A percentile compares a stretch with the other conserved stretches of the same genome.
Conservation (phyloP, 2,797 vertebrate genomes). For the Chaenodraco wilsoni region DNA sequence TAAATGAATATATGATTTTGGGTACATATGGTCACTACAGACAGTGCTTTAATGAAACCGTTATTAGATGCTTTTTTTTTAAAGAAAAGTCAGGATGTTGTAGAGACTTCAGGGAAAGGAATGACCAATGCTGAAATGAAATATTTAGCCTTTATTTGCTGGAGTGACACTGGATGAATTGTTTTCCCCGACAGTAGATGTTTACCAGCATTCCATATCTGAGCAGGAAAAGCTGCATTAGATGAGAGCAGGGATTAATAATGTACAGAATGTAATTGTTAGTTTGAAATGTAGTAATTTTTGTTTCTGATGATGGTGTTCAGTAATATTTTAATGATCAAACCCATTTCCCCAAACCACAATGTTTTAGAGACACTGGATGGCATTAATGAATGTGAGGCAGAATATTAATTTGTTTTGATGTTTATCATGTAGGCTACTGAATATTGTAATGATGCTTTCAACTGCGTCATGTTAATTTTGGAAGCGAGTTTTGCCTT, state of each 20-base stretch:
- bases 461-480: conserved; percentile 35
- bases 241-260: conserved; percentile 60
- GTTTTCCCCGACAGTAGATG: conserved; percentile 30
- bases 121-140: conserved; percentile 63
- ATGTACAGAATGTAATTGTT: conserved; percentile 57
- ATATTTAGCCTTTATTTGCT: conserved; percentile 55
- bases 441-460: conserved; percentile 56
- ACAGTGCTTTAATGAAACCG: conserved; percentile 25
- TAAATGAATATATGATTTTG: conserved; percentile 23
- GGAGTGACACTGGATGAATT: conserved; percentile 71
- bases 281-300: conserved; percentile 37
- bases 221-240: conserved; percentile 55
- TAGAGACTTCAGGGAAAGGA: conserved; percentile 62
- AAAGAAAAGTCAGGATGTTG: conserved; percentile 40
- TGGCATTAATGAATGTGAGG: conserved; percentile 76
- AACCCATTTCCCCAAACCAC: conserved; percentile 24
- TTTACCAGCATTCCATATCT: conserved; percentile 58
- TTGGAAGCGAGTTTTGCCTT: conserved; percentile 24
- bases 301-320: conserved; percentile 33
- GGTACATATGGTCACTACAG: conserved; percentile 19
- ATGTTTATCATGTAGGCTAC: conserved; percentile 46
- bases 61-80: conserved; percentile 26
- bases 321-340: conserved; percentile 31
- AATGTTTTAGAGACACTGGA: conserved; percentile 78
- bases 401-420: conserved; percentile 40